These are phyloP conservation scores for Amphipoea lucens DNA, from an alignment of 2,888 invertebrate species.

Conservation along the genomic window DNA sequence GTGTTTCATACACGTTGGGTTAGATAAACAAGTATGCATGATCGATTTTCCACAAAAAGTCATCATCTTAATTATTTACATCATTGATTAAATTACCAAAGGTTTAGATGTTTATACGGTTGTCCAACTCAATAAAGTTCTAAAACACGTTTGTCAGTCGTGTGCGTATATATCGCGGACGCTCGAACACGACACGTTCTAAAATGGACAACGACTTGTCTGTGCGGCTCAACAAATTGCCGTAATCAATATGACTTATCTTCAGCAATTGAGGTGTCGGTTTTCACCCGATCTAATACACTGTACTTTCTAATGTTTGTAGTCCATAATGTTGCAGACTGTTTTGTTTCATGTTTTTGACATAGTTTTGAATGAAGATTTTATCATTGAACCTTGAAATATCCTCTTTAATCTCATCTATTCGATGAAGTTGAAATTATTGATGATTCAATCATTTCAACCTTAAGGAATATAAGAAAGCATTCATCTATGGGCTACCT, in stretches of 20 bases:
- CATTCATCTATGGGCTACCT: neutral
- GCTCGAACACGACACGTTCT: slow-evolving; percentile 51
- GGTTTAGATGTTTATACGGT: slow-evolving; percentile 46
- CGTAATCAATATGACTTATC: slow-evolving; percentile 70
- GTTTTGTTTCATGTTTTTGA: slow-evolving; percentile 30
- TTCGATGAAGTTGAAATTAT: neutral
- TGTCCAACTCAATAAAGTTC: slow-evolving; percentile 50
- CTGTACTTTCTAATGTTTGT: slow-evolving; percentile 63
- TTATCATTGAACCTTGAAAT: neutral
- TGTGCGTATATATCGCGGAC: slow-evolving; percentile 39
- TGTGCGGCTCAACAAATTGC: slow-evolving; percentile 67
- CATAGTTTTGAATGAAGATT: neutral
- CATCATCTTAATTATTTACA: slow-evolving; percentile 12
- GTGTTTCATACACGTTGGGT: slow-evolving; percentile 53
- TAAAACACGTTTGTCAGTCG: slow-evolving; percentile 46
- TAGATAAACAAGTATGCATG: slow-evolving; percentile 20
- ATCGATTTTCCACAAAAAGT: slow-evolving; percentile 11
- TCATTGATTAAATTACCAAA: slow-evolving; percentile 40
- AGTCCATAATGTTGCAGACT: slow-evolving; percentile 34
- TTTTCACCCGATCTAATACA: slow-evolving; percentile 61
- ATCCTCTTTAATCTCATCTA: neutral
- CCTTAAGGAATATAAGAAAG: neutral
- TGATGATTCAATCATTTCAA: neutral
- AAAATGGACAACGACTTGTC: slow-evolving; percentile 61
- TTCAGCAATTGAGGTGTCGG: slow-evolving; percentile 64